A percentile compares a stretch with the other conserved stretches of the same genome.
These are phyloP conservation scores for Trichacis sp. DNA, from an alignment of 2,888 invertebrate species.

Conservation along the genomic window DNA sequence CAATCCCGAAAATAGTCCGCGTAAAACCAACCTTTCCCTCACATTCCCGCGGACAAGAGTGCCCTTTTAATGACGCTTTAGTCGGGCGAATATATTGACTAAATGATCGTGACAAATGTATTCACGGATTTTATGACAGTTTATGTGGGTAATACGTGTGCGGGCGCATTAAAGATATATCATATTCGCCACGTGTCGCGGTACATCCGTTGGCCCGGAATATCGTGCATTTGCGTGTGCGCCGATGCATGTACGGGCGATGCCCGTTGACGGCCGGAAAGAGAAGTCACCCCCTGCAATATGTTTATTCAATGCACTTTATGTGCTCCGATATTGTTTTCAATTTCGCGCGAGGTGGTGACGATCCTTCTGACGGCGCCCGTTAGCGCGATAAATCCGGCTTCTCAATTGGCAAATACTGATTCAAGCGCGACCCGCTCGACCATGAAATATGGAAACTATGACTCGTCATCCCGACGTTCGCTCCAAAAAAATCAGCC, in stretches of 20 bases:
- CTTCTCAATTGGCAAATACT: constrained; percentile 58
- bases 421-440: constrained; percentile 55
- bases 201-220: neutral
- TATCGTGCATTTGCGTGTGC: neutral
- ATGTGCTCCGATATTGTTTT: constrained; percentile 51
- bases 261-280: constrained; percentile 12
- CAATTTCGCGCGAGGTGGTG: constrained; percentile 50
- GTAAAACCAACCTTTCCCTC: too few species aligned
- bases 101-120: neutral
- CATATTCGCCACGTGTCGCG: neutral
- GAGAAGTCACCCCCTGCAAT: constrained; percentile 13
- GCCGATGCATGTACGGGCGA: constrained; percentile 1
- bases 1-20: too few species aligned
- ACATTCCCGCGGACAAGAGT: too few species aligned
- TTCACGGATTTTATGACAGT: neutral
- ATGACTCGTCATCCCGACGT: constrained; percentile 19
- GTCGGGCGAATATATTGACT: neutral
- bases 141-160: constrained; percentile 1
- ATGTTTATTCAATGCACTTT: constrained; percentile 42
- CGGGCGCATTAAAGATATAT: neutral
- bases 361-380: constrained; percentile 54
- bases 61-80: neutral
- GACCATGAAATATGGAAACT: constrained; percentile 62
- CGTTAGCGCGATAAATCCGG: constrained; percentile 58
- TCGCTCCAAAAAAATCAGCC: constrained; percentile 1